These are phyloP conservation scores for Tenthredo mesomela DNA, from an alignment of 2,888 invertebrate genomes.

Conservation along the genomic window DNA sequence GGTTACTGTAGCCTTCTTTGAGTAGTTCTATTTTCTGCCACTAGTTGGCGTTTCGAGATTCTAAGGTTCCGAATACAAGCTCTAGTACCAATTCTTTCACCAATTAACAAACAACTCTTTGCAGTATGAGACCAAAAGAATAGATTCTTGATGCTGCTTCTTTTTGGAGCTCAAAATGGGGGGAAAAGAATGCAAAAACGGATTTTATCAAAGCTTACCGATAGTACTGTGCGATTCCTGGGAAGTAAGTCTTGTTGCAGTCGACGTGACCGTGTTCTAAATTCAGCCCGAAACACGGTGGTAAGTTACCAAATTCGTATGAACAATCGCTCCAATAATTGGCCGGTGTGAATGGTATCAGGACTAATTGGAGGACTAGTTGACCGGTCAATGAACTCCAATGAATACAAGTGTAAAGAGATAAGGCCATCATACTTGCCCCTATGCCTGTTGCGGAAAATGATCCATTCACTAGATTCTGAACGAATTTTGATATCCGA, in stretches of 20 bases:
- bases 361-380: not conserved
- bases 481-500: not conserved
- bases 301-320: not conserved
- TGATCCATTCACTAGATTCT: not conserved
- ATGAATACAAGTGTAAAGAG: slow-evolving; percentile 35
- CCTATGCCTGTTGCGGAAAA: slow-evolving; percentile 5
- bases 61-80: no score
- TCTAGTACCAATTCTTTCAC: not conserved
- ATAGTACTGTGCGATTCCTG: slow-evolving; percentile 40
- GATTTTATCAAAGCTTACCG: not conserved
- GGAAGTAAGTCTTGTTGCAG: slow-evolving; percentile 41
- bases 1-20: no score
- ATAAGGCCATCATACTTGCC: slow-evolving; percentile 40
- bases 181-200: not conserved
- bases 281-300: slow-evolving; percentile 15
- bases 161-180: not conserved
- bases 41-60: no score
- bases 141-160: not conserved
- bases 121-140: not conserved
- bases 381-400: slow-evolving; percentile 30
- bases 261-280: slow-evolving; percentile 1
- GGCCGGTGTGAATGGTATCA: slow-evolving; percentile 21
- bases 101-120: not conserved
- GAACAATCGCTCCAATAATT: slow-evolving; percentile 37
- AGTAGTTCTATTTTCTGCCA: no score